Evolutionary conservation across 64 coral and sea anemone species (phyloP).

Genomic region (Montipora capricornis): DNA sequence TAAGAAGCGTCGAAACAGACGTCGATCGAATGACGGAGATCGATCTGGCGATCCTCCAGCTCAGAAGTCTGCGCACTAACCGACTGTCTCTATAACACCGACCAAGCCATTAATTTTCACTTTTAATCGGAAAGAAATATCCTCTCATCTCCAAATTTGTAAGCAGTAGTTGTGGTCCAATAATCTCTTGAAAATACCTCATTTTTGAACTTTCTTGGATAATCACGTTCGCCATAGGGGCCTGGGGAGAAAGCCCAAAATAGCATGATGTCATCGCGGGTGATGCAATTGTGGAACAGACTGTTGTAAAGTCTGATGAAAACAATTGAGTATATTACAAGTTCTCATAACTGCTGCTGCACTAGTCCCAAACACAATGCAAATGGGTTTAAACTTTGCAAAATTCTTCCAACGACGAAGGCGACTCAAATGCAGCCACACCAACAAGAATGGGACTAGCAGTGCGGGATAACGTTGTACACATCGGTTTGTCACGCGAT

Average conservation of each 20-base stretch:
- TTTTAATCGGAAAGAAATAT: no score
- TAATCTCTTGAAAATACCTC: no score
- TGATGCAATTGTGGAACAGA: background rate
- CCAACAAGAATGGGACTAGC: slow-evolving; percentile 13
- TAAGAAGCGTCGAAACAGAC: no score
- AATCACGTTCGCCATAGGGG: background rate
- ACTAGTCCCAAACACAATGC: background rate
- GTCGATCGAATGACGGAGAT: no score
- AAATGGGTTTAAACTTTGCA: background rate
- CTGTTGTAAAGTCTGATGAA: background rate
- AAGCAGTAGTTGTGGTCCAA: no score
- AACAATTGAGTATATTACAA: background rate
- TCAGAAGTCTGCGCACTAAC: no score
- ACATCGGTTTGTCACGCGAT: slow-evolving; percentile 12
- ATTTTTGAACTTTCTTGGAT: no score
- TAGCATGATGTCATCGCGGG: background rate
- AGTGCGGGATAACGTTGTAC: background rate
- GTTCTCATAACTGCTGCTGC: background rate
- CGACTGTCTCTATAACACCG: no score
- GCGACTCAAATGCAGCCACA: slow-evolving; percentile 14
- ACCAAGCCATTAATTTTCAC: no score
- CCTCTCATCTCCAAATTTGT: no score
- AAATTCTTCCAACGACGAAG: slow-evolving; percentile 31
- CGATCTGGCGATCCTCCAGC: no score
- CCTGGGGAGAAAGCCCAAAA: background rate